Base-by-base conservation (phyloP, 2,113 vertebrate species). In the Limnothrissa miodon region DNA sequence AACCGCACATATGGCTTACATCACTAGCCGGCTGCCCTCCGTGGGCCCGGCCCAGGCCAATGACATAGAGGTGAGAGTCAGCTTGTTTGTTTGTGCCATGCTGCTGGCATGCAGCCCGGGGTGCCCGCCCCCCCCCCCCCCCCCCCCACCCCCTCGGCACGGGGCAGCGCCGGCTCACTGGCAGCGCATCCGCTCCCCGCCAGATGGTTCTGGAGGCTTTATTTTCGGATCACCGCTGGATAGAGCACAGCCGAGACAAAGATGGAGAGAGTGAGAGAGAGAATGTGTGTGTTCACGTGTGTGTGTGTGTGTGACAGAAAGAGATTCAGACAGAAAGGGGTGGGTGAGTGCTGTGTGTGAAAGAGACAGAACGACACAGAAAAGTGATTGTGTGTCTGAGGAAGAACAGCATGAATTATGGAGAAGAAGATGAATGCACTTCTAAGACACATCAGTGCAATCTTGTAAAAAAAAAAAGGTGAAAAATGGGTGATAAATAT, bases 181-280 rank as follows among this genome's bases (percentile, higher is more conserved):
- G 51, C 82, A 78, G 74, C 42, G 83, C 81, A 90, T 81, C 85
- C 86, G 82, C 83, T 74, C 42, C 78, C 80, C 23, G 45, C 80
- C 86, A 87, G 87, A 89, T 89, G 87, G 85, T 81, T 87, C 83
- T 84, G 84, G 84, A 84, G 78, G 83, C 59, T 46, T 83, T 85
- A 79, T 81, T 81, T 78, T 44, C 82, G 62, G 74, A 80, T 25
- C 42, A 53, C 42, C 78, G 44, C 70, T 84, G 86, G 45, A 81
- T 46, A 82, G 45, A 9, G 62, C 5, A 6, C 1, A 7, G 59
- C n/a, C 23, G 25, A 62, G 10, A 62, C 25, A 62, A n/a, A 62
- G n/a, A 29, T 23, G n/a, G 59, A 62, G 59, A 25, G 7, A 10
- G n/a, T 29, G 1, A 29, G n/a, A 39, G 29, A 36, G 66, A 74